Evolutionary conservation across 2,888 invertebrate species (phyloP).

Genomic region (Gnatocerus cornutus): DNA sequence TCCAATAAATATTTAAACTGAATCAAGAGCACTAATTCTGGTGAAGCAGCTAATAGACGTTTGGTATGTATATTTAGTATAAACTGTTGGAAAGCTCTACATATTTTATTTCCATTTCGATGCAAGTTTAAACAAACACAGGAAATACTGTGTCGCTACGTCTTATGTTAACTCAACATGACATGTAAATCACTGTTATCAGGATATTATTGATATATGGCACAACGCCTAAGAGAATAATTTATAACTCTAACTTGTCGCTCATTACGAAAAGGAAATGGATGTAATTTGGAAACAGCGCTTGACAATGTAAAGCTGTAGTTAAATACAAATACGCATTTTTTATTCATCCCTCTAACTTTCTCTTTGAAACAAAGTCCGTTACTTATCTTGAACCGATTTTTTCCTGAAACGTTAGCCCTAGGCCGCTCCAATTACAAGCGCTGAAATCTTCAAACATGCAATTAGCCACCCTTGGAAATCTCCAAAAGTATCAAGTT

Average conservation of each 20-base stretch:
- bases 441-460: slow-evolving; percentile 10
- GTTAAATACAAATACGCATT: not conserved
- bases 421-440: slow-evolving; percentile 2
- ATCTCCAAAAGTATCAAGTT: slow-evolving; percentile 10
- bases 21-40: not conserved
- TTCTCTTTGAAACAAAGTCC: too few species aligned
- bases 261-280: slow-evolving; percentile 24
- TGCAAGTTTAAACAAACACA: not conserved
- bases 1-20: not conserved
- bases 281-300: not conserved
- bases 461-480: slow-evolving; percentile 8
- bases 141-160: not conserved
- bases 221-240: slow-evolving; percentile 24
- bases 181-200: slow-evolving; percentile 36
- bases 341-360: not conserved
- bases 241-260: slow-evolving; percentile 20
- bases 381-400: not conserved
- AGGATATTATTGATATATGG: slow-evolving; percentile 27
- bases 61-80: not conserved
- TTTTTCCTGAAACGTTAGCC: slow-evolving; percentile 5
- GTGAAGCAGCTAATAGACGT: not conserved
- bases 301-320: not conserved
- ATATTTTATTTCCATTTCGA: not conserved
- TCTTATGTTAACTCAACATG: slow-evolving; percentile 20
- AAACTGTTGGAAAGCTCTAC: not conserved